phyloP scores from a whole-genome alignment of 2,797 vertebrate genomes.

The Eulemur coronatus region DNA sequence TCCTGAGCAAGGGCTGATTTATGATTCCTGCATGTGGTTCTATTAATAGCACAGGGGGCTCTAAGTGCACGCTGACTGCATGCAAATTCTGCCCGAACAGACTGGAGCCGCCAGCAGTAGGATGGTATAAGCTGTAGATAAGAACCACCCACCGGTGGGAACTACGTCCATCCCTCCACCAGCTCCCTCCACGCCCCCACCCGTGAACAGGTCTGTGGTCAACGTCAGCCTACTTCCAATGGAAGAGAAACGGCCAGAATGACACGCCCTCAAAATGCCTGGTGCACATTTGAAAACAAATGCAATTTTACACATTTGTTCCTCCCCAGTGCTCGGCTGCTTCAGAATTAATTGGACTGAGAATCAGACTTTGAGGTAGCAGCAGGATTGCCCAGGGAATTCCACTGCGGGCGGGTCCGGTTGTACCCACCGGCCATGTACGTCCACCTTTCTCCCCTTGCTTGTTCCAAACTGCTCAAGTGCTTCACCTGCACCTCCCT shows the following conservation, averaged over 20 bases:
- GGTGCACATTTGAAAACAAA: background rate
- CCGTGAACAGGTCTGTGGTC: background rate
- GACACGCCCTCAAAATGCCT: accelerated
- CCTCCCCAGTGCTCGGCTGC: background rate
- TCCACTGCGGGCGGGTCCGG: accelerated
- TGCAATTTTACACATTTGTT: background rate
- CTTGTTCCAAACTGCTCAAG: background rate
- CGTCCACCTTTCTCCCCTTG: accelerated
- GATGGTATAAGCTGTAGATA: background rate
- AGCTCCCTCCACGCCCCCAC: accelerated
- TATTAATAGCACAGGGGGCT: background rate
- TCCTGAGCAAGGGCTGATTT: background rate
- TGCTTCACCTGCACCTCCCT: accelerated
- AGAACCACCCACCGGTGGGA: background rate
- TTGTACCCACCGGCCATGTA: accelerated
- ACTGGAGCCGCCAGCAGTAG: background rate
- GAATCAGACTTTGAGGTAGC: background rate
- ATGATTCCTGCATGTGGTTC: background rate
- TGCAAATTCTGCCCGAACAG: background rate
- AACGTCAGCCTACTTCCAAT: background rate
- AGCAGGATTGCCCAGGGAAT: background rate
- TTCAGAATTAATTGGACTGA: background rate
- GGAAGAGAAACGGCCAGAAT: background rate
- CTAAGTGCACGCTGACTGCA: background rate
- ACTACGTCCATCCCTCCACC: no score